A percentile compares a stretch with the other conserved stretches of the same genome.
phyloP scores from a whole-genome alignment of 2,113 vertebrate genomes.

The Perca schrenkii region DNA sequence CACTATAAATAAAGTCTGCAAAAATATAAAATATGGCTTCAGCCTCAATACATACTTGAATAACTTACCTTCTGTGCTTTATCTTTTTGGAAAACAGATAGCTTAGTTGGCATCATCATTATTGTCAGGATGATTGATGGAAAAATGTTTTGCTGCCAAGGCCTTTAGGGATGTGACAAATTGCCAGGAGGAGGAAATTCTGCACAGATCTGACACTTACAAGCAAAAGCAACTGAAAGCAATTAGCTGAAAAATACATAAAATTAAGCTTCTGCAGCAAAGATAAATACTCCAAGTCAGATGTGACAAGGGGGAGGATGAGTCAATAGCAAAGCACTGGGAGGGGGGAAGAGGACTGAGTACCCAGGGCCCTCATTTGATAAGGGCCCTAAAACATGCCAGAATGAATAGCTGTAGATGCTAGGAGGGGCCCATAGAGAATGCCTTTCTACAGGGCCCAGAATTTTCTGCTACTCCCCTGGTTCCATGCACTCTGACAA shows the following conservation, averaged over 20 bases:
- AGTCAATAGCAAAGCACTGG: too few species aligned
- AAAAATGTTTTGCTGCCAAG: too few species aligned
- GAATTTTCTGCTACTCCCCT: too few species aligned
- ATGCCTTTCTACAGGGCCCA: too few species aligned
- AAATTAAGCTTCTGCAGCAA: not conserved
- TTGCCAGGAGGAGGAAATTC: not conserved
- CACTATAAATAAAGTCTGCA: not conserved
- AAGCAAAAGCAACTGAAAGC: too few species aligned
- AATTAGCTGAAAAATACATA: not conserved
- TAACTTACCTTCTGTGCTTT: constrained; percentile 97
- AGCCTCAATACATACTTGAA: not conserved
- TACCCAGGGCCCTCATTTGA: too few species aligned
- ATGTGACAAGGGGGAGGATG: too few species aligned
- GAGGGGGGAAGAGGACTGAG: too few species aligned
- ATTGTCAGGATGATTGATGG: not conserved
- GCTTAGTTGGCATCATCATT: not conserved
- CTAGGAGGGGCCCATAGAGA: too few species aligned
- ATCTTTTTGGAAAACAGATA: constrained; percentile 97
- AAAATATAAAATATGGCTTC: not conserved
- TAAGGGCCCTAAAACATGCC: too few species aligned
- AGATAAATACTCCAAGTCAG: too few species aligned
- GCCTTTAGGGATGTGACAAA: not conserved
- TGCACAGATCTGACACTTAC: not conserved
- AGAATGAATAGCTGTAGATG: too few species aligned
- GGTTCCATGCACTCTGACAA: not conserved